phyloP scores from a whole-genome alignment of 2,888 invertebrate genomes.

The Drosophila falleni region DNA sequence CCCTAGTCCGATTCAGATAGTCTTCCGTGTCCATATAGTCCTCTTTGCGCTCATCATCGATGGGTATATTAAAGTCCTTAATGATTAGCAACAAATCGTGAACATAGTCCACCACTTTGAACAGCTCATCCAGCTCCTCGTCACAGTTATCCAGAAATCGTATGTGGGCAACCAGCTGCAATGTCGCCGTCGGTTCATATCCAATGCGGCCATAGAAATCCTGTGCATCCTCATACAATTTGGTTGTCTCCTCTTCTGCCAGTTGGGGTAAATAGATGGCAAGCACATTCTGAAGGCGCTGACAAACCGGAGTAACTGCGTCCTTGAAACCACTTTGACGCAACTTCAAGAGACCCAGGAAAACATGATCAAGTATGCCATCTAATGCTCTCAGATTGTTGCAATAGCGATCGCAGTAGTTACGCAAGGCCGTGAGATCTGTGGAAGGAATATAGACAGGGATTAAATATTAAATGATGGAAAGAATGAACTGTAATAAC shows the following conservation, averaged over 20 bases:
- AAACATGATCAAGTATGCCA: constrained; percentile 88
- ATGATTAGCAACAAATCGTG: constrained; percentile 94
- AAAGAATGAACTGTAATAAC: background rate
- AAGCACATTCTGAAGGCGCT: constrained; percentile 89
- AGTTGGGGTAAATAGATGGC: constrained; percentile 89
- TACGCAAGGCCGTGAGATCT: constrained; percentile 89
- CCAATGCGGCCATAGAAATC: constrained; percentile 88
- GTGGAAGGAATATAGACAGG: background rate
- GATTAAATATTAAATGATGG: background rate
- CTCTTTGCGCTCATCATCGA: constrained; percentile 89
- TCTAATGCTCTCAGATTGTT: constrained; percentile 90
- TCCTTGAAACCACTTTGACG: constrained; percentile 90
- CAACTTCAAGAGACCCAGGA: constrained; percentile 91
- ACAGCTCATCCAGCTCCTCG: constrained; percentile 89
- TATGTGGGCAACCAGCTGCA: constrained; percentile 88
- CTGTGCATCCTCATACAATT: constrained; percentile 83
- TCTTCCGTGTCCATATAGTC: constrained; percentile 85
- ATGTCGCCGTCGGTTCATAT: constrained; percentile 89
- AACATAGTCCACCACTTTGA: constrained; percentile 91
- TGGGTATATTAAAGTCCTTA: constrained; percentile 91
- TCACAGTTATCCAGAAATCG: constrained; percentile 88
- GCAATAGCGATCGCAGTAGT: constrained; percentile 89
- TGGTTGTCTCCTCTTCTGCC: constrained; percentile 87
- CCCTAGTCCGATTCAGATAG: constrained; percentile 86
- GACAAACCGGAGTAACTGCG: constrained; percentile 90